phyloP scores from a whole-genome alignment of 2,113 vertebrate species.

The Oreochromis niloticus region DNA sequence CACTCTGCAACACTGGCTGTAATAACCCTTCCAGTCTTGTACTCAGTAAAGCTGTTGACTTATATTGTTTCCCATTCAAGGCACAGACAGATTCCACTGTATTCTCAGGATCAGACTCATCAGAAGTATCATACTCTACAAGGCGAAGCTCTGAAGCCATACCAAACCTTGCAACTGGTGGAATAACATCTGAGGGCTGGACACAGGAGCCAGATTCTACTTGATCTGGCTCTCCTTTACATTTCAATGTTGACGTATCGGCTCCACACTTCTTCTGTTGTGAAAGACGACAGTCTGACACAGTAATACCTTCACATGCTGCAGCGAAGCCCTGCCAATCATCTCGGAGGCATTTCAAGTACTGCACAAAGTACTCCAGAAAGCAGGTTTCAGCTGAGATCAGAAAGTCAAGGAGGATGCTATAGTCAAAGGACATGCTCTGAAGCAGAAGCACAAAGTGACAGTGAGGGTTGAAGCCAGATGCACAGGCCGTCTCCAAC shows the following conservation, averaged over 20 bases:
- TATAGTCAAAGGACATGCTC: conserved; percentile 82
- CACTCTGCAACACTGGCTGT: not conserved
- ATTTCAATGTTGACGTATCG: not conserved
- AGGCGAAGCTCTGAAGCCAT: conserved; percentile 42
- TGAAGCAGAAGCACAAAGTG: conserved; percentile 82
- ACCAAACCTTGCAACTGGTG: not conserved
- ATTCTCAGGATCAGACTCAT: conserved; percentile 76
- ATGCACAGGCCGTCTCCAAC: conserved; percentile 24
- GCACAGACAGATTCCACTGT: not conserved
- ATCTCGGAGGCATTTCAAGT: conserved; percentile 80
- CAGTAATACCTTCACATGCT: conserved; percentile 62
- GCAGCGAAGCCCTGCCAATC: conserved; percentile 75
- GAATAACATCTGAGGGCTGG: not conserved
- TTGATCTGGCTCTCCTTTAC: not conserved
- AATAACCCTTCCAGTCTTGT: not conserved
- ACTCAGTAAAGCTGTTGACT: not conserved
- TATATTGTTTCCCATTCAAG: not conserved
- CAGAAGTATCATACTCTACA: conserved; percentile 85
- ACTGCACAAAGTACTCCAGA: conserved; percentile 88
- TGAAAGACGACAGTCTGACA: not conserved
- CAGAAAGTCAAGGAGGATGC: conserved; percentile 89
- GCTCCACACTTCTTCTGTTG: not conserved
- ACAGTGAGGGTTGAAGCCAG: conserved; percentile 87
- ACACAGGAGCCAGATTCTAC: not conserved
- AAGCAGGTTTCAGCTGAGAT: conserved; percentile 96